Evolutionary conservation across 2,113 vertebrate genomes (phyloP).

Genomic region (Penelope pileata): DNA sequence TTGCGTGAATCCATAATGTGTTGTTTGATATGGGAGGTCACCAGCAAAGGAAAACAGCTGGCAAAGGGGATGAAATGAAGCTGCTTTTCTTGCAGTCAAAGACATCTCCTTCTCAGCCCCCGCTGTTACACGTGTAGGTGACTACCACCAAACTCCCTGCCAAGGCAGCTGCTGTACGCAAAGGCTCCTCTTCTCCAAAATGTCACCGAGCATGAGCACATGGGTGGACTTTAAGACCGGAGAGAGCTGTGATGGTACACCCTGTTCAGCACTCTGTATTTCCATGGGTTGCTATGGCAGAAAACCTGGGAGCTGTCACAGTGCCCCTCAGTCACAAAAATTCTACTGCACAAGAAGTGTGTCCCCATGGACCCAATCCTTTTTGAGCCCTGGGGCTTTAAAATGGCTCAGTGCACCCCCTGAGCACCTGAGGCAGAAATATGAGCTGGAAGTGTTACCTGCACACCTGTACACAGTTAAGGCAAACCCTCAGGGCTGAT

Average conservation of each 20-base stretch:
- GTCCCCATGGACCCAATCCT: background rate
- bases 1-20: background rate
- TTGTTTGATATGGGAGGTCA: background rate
- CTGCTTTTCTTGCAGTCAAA: background rate
- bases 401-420: background rate
- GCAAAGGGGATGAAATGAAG: background rate
- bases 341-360: background rate
- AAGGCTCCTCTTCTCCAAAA: background rate
- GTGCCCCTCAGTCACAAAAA: background rate
- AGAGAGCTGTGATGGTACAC: background rate
- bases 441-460: background rate
- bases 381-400: background rate
- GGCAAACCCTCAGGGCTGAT: background rate
- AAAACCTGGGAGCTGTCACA: background rate
- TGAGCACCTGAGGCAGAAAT: background rate
- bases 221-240: background rate
- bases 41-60: background rate
- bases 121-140: background rate
- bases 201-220: fast-evolving
- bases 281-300: fast-evolving
- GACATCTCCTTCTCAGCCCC: background rate
- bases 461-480: background rate
- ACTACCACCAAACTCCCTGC: background rate
- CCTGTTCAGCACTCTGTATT: background rate
- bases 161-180: background rate